These are phyloP conservation scores for Macrostomum lignano DNA, from an alignment of 1,140 invertebrate species.

Conservation along the genomic window DNA sequence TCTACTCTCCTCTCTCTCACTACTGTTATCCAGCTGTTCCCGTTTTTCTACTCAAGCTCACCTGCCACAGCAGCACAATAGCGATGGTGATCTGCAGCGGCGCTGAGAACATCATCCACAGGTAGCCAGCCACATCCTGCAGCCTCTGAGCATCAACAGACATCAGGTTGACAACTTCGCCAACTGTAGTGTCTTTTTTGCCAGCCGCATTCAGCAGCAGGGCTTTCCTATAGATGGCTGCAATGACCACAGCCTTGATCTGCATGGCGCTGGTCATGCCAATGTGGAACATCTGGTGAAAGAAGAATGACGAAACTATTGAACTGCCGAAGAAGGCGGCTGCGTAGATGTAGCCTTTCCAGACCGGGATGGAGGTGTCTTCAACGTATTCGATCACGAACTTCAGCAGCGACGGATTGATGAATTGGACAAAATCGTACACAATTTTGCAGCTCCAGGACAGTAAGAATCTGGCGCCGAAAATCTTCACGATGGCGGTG, in stretches of 20 bases:
- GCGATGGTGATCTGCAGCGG: slow-evolving; percentile 62
- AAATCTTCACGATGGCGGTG: slow-evolving; percentile 4
- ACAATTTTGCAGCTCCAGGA: slow-evolving; percentile 9
- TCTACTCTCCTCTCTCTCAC: too few species aligned
- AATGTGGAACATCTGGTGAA: slow-evolving; percentile 19
- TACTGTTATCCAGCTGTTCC: too few species aligned
- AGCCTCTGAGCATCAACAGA: slow-evolving; percentile 31
- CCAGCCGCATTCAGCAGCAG: neutral
- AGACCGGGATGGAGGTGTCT: slow-evolving; percentile 9
- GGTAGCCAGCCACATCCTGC: slow-evolving; percentile 35
- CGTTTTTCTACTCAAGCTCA: too few species aligned
- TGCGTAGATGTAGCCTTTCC: slow-evolving; percentile 25
- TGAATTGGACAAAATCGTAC: slow-evolving; percentile 10
- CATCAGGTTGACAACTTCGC: slow-evolving; percentile 36
- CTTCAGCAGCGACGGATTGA: slow-evolving; percentile 9
- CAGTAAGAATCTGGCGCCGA: slow-evolving; percentile 6
- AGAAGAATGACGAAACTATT: slow-evolving; percentile 13
- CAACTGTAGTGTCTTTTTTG: slow-evolving; percentile 21
- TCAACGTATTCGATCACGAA: slow-evolving; percentile 10
- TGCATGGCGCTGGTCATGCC: slow-evolving; percentile 47
- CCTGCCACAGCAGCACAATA: slow-evolving; percentile 63
- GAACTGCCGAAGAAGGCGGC: slow-evolving; percentile 15
- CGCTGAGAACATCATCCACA: slow-evolving; percentile 86
- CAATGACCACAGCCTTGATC: slow-evolving; percentile 59
- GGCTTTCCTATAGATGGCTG: too few species aligned